phyloP scores from a whole-genome alignment of 2,113 vertebrate genomes.

The Xerus inauris region DNA sequence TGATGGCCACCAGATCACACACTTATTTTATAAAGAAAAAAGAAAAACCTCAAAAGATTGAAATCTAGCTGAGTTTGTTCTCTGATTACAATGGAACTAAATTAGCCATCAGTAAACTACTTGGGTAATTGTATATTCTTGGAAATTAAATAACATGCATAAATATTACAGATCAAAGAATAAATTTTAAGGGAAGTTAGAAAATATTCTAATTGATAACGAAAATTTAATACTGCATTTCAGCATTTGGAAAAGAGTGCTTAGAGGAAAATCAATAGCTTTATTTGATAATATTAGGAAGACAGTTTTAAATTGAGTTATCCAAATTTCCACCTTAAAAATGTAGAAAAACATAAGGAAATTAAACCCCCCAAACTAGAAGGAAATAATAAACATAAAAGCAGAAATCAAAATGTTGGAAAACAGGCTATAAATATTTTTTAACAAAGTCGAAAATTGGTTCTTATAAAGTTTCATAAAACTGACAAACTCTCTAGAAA shows the following conservation, averaged over 20 bases:
- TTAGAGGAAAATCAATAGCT: slow-evolving; percentile 18
- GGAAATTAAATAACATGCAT: neutral
- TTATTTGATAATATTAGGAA: neutral
- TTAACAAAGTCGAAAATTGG: neutral
- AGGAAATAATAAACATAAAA: slow-evolving; percentile 30
- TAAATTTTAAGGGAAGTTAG: slow-evolving; percentile 25
- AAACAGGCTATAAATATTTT: slow-evolving; percentile 5
- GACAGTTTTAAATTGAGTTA: slow-evolving; percentile 10
- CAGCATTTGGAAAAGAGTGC: neutral
- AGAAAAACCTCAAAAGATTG: slow-evolving; percentile 4
- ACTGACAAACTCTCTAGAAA: neutral
- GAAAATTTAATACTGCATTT: slow-evolving; percentile 33
- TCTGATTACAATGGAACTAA: slow-evolving; percentile 17
- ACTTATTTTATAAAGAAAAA: neutral
- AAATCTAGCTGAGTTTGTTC: neutral
- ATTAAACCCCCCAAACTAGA: neutral
- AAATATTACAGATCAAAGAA: neutral
- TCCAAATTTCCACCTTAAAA: slow-evolving; percentile 9
- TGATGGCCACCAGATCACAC: neutral
- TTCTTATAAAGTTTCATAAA: neutral
- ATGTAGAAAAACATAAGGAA: neutral
- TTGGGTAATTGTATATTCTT: slow-evolving; percentile 17
- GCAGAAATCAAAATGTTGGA: neutral
- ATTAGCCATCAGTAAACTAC: neutral
- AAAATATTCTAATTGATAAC: slow-evolving; percentile 23